Conservation (phyloP, 2,888 invertebrate genomes). For the Villa cingulata region DNA sequence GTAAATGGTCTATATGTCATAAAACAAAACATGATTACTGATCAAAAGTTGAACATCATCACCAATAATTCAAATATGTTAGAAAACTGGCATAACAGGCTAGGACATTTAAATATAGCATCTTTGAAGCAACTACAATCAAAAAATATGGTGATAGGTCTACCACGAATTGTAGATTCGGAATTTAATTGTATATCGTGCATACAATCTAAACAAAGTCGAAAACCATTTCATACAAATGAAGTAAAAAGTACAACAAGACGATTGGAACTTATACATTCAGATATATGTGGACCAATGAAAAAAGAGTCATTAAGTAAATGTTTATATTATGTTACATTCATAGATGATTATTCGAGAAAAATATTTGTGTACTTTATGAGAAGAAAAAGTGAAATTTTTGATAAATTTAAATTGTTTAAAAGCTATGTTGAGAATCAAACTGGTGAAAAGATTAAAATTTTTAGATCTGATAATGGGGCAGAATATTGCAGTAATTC, state of each 20-base stretch:
- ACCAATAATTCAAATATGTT: background rate
- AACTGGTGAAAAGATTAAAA: conserved; percentile 9
- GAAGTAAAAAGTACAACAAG: conserved; percentile 1
- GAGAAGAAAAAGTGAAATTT: conserved; percentile 10
- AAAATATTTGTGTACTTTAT: no score
- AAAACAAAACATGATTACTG: background rate
- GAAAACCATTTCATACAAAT: conserved; percentile 3
- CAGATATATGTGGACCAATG: no score
- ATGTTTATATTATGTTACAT: conserved; percentile 10
- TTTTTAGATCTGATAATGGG: conserved; percentile 12
- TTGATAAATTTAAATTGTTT: conserved; percentile 9
- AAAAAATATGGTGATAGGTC: conserved; percentile 4
- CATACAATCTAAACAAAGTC: conserved; percentile 4
- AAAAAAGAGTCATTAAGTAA: conserved; percentile 7
- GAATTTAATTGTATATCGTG: conserved; percentile 1
- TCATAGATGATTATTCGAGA: conserved; percentile 11
- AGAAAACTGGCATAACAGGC: conserved; percentile 4
- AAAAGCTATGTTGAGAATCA: conserved; percentile 7
- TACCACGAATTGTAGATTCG: conserved; percentile 1
- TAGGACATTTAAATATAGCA: conserved; percentile 5
- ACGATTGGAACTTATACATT: conserved; percentile 8
- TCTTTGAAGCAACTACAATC: conserved; percentile 5
- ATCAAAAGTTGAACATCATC: no score
- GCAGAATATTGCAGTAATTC: conserved; percentile 8
- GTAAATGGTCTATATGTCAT: background rate